These are phyloP conservation scores for Phataginus tricuspis DNA, from an alignment of 2,797 vertebrate genomes.

Conservation along the genomic window DNA sequence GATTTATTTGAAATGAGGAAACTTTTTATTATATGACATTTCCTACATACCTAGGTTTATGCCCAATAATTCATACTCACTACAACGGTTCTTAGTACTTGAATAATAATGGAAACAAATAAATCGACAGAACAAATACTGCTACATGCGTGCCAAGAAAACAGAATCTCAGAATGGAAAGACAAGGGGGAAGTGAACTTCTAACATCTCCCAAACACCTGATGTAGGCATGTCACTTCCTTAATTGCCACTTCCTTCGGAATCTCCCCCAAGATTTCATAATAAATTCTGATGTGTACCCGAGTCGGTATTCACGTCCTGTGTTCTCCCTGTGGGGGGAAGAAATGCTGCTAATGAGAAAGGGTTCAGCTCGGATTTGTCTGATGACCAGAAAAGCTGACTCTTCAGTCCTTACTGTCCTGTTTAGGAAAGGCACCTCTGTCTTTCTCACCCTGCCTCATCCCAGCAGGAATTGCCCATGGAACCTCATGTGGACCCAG, in stretches of 20 bases:
- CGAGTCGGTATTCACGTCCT: not conserved
- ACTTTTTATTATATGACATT: not conserved
- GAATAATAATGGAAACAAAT: constrained; percentile 13
- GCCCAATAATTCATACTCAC: not conserved
- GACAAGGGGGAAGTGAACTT: not conserved
- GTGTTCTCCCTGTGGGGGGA: constrained; percentile 34
- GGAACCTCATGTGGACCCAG: not conserved
- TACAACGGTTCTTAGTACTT: not conserved
- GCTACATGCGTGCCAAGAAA: not conserved
- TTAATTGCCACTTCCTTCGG: not conserved
- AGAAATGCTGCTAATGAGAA: constrained; percentile 59
- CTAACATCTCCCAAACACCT: not conserved
- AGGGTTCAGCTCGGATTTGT: constrained; percentile 34
- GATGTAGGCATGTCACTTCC: not conserved
- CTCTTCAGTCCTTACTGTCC: not conserved
- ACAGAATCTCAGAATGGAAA: not conserved
- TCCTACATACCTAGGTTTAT: not conserved
- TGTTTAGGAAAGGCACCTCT: not conserved
- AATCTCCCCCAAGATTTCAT: not conserved
- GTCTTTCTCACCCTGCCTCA: not conserved
- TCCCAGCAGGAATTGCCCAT: constrained; percentile 21
- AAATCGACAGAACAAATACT: not conserved
- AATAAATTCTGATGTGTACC: not conserved
- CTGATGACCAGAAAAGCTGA: constrained; percentile 59
- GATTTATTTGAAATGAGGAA: constrained; percentile 48